Conservation (phyloP, 2,113 vertebrate genomes). For the Onychostoma macrolepis region DNA sequence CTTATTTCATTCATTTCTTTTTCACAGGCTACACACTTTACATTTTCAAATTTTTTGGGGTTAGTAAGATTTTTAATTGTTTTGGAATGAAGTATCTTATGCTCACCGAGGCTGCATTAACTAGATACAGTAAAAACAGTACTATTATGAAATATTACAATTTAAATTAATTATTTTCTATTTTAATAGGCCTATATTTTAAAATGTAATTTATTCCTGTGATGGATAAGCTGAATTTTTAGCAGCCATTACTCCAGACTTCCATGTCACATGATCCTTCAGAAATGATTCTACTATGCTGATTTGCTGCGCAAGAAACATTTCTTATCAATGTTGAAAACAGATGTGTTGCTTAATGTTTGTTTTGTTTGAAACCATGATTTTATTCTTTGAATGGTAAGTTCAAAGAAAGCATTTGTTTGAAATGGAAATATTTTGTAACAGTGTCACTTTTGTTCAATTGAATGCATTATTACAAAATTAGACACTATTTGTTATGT, state of each 20-base stretch:
- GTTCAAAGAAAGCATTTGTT: no score
- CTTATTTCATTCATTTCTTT: background rate
- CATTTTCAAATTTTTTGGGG: background rate
- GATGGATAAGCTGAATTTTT: background rate
- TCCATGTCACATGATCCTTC: no score
- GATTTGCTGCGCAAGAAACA: background rate
- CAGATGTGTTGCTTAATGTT: no score
- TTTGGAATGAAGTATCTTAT: background rate
- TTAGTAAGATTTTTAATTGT: background rate
- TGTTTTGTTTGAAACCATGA: no score
- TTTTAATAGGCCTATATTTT: background rate
- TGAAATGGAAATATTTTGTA: no score
- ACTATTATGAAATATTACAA: background rate
- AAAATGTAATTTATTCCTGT: background rate
- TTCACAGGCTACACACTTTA: background rate
- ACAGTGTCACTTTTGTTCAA: no score
- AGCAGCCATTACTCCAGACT: background rate
- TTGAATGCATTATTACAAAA: no score
- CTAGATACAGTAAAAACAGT: background rate
- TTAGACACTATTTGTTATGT: no score
- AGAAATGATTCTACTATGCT: background rate
- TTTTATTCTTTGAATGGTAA: no score
- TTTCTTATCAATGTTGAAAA: no score
- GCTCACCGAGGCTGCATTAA: background rate
- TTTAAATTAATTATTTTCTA: background rate